phyloP scores from a whole-genome alignment of 2,113 vertebrate genomes.

The Eurystomus gularis region DNA sequence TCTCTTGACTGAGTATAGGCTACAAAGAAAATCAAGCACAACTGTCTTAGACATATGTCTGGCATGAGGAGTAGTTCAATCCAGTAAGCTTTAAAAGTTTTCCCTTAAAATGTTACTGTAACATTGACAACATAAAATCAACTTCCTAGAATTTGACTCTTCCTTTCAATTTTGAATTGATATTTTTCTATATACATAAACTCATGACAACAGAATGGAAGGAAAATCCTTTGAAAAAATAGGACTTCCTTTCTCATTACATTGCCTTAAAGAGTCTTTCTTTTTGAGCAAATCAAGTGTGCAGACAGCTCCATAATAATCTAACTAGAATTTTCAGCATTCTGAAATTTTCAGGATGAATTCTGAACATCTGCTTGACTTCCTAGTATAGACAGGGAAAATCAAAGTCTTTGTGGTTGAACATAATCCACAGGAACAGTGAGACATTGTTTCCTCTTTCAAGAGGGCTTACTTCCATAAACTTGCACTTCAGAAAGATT shows the following conservation, averaged over 20 bases:
- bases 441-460: background rate
- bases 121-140: background rate
- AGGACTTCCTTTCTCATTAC: rapidly evolving
- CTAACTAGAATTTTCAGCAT: background rate
- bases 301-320: background rate
- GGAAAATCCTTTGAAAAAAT: background rate
- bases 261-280: background rate
- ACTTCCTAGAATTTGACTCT: background rate
- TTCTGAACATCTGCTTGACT: background rate
- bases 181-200: background rate
- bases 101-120: background rate
- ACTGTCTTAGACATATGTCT: background rate
- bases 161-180: background rate
- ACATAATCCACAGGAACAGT: background rate
- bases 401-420: background rate
- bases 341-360: background rate
- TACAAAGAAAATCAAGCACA: background rate
- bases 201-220: background rate
- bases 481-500: background rate
- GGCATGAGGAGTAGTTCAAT: background rate
- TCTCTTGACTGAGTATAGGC: background rate
- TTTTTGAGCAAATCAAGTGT: background rate
- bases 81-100: background rate
- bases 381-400: background rate
- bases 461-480: background rate